These are phyloP conservation scores for Drosophila mimica DNA, from an alignment of 2,888 invertebrate species.

Conservation along the genomic window DNA sequence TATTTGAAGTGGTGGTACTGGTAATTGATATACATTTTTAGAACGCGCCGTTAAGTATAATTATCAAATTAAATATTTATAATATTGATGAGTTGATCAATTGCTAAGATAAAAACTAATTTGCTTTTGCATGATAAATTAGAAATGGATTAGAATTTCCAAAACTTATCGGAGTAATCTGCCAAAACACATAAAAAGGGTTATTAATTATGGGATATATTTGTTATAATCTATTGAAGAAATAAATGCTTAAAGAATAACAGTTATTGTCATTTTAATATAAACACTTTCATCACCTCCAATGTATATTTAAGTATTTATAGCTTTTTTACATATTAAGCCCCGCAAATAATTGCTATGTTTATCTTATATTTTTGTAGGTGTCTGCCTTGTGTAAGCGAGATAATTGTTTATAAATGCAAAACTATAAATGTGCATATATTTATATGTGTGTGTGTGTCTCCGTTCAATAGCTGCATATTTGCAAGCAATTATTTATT, in stretches of 20 bases:
- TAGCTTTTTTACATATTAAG: not conserved
- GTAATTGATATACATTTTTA: not conserved
- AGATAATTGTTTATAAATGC: slow-evolving; percentile 55
- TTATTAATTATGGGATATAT: not conserved
- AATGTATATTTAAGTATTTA: not conserved
- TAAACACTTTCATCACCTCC: slow-evolving; percentile 2
- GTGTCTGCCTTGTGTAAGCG: slow-evolving; percentile 36
- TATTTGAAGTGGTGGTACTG: not conserved
- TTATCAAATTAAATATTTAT: slow-evolving; percentile 17
- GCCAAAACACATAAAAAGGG: not conserved
- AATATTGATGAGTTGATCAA: not conserved
- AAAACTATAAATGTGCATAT: slow-evolving; percentile 47
- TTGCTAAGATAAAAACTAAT: not conserved
- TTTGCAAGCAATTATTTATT: slow-evolving; percentile 60
- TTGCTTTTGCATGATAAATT: not conserved
- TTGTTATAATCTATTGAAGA: not conserved
- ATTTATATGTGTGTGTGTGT: slow-evolving; percentile 8
- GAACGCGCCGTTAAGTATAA: not conserved
- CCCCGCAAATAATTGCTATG: not conserved
- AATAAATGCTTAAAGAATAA: not conserved
- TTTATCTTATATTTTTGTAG: slow-evolving; percentile 26
- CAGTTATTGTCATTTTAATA: not conserved
- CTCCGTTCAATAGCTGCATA: slow-evolving; percentile 35
- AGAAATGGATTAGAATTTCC: not conserved
- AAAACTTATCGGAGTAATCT: not conserved